Percentiles rank a stretch among this genome's conserved stretches.
These are phyloP conservation scores for Sminthurinus aureus DNA, from an alignment of 2,888 invertebrate genomes.

Conservation along the genomic window DNA sequence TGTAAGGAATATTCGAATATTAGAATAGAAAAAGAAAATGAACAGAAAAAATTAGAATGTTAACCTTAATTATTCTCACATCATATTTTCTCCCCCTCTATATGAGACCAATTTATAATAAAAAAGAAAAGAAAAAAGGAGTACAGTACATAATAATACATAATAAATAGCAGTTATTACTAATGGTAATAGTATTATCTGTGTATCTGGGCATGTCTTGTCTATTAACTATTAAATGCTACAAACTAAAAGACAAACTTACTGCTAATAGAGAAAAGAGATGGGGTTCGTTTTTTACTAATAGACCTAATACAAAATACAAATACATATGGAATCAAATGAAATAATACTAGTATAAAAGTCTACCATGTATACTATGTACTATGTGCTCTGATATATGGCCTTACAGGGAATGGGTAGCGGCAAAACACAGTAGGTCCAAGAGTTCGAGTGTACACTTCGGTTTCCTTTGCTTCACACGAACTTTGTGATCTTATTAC, in stretches of 20 bases:
- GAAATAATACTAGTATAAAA: background rate
- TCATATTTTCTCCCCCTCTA: background rate
- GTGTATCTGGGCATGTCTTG: background rate
- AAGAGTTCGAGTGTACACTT: conserved; percentile 12
- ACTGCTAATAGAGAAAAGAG: background rate
- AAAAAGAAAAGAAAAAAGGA: background rate
- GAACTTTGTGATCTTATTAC: conserved; percentile 25
- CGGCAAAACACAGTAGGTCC: conserved; percentile 7
- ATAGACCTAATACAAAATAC: background rate
- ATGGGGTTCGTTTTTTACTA: background rate
- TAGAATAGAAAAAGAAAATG: background rate
- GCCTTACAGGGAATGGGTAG: background rate
- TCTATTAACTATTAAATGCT: too few species aligned
- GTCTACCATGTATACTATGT: background rate
- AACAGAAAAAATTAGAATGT: conserved; percentile 20
- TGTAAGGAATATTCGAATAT: too few species aligned
- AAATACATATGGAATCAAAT: background rate
- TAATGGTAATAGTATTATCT: background rate
- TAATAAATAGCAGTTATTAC: background rate
- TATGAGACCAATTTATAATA: conserved; percentile 7
- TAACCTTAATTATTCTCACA: conserved; percentile 32
- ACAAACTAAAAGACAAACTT: background rate
- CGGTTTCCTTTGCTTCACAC: conserved; percentile 29
- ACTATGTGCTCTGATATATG: too few species aligned
- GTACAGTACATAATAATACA: background rate